Conservation (phyloP, 2,113 vertebrate genomes). For the Scortum barcoo region DNA sequence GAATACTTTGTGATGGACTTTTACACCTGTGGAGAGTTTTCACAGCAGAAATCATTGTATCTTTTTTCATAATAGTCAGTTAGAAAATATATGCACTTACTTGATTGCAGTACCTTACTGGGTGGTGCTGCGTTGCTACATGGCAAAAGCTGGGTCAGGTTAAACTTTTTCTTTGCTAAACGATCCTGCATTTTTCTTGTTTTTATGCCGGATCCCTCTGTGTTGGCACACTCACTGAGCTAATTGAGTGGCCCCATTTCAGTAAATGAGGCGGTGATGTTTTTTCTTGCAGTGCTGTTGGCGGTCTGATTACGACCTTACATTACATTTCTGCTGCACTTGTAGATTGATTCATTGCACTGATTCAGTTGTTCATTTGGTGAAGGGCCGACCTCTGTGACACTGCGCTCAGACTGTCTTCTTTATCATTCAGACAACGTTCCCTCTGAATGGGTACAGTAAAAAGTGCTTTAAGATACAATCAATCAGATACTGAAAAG, state of each 20-base stretch:
- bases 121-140: too few species aligned
- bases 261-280: too few species aligned
- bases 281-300: not conserved
- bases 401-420: too few species aligned
- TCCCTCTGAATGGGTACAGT: not conserved
- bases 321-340: not conserved
- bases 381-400: not conserved
- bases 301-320: not conserved
- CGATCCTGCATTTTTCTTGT: too few species aligned
- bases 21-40: not conserved
- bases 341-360: not conserved
- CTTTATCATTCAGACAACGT: not conserved
- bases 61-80: not conserved
- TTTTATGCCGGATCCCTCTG: not conserved
- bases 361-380: not conserved
- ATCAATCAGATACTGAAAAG: not conserved
- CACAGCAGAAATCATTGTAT: not conserved
- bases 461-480: not conserved
- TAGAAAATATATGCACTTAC: not conserved
- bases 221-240: not conserved
- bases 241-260: not conserved
- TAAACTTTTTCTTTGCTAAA: not conserved
- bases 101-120: not conserved
- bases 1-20: not conserved
- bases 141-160: not conserved